phyloP scores from a whole-genome alignment of 2,113 vertebrate genomes.

The Psilopsiagon aymara region DNA sequence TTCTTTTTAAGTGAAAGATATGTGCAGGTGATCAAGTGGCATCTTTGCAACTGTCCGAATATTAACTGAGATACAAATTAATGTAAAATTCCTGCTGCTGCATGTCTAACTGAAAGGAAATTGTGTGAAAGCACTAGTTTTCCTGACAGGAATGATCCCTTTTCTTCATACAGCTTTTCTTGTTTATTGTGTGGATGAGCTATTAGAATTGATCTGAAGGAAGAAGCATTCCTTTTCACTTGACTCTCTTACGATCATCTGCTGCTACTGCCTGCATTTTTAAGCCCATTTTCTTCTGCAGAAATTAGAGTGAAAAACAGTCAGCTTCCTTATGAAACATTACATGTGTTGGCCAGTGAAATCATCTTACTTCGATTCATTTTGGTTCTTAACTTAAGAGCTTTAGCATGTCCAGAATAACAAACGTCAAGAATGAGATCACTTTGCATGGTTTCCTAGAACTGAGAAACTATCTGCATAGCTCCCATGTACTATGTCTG shows the following conservation, averaged over 20 bases:
- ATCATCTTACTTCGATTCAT: neutral
- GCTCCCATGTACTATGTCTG: neutral
- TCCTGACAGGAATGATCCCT: neutral
- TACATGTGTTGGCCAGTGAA: neutral
- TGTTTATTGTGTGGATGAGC: neutral
- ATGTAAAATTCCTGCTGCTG: neutral
- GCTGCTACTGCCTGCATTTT: neutral
- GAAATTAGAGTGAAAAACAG: slow-evolving; percentile 17
- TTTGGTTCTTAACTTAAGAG: slow-evolving; percentile 14
- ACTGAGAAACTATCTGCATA: neutral
- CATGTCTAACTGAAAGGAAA: neutral
- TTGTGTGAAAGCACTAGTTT: neutral
- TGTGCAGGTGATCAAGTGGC: neutral
- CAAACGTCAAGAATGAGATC: neutral
- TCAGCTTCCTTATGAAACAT: slow-evolving; percentile 7
- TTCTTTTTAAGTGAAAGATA: neutral
- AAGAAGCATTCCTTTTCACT: neutral
- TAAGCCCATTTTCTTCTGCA: neutral
- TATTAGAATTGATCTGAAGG: neutral
- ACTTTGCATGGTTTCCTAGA: neutral
- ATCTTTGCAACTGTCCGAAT: neutral
- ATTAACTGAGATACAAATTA: neutral
- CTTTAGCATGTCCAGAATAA: slow-evolving; percentile 15
- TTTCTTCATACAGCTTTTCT: neutral
- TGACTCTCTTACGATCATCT: neutral